phyloP scores from a whole-genome alignment of 2,113 vertebrate genomes.

The Hemicordylus capensis region DNA sequence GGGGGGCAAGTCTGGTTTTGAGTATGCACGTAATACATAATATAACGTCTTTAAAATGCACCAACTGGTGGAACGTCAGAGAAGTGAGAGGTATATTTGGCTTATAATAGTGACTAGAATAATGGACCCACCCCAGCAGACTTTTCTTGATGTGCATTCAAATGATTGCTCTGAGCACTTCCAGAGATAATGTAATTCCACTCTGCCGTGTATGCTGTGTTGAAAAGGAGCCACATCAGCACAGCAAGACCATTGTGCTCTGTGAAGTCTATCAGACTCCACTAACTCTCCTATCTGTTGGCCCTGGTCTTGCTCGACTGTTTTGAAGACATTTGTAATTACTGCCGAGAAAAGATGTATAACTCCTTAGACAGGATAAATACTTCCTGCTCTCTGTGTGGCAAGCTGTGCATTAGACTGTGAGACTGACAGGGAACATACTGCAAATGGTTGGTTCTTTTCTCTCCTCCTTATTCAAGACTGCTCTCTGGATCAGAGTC shows the following conservation, averaged over 20 bases:
- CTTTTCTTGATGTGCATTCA: conserved; percentile 17
- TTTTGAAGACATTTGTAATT: conserved; percentile 29
- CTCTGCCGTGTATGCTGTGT: not conserved
- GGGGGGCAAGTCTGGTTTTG: not conserved
- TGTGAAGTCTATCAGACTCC: conserved; percentile 4
- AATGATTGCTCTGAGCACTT: conserved; percentile 2
- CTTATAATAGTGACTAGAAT: not conserved
- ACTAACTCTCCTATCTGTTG: conserved; percentile 15
- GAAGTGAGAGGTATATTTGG: rapidly evolving
- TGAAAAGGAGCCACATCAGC: not conserved
- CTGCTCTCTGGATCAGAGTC: conserved; percentile 55
- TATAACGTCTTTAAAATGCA: not conserved
- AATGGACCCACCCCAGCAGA: not conserved
- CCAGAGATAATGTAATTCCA: not conserved
- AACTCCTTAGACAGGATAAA: not conserved
- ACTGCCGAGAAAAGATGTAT: conserved; percentile 18
- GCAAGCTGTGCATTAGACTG: conserved; percentile 12
- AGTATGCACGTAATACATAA: not conserved
- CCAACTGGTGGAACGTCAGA: not conserved
- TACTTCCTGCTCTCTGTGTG: not conserved
- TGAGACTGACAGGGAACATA: conserved; percentile 29
- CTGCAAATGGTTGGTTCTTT: conserved; percentile 33
- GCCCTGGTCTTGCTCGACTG: not conserved
- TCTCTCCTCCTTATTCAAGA: conserved; percentile 31
- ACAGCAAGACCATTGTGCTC: not conserved